phyloP scores from a whole-genome alignment of 2,797 vertebrate genomes.

The Rallus crepitans region DNA sequence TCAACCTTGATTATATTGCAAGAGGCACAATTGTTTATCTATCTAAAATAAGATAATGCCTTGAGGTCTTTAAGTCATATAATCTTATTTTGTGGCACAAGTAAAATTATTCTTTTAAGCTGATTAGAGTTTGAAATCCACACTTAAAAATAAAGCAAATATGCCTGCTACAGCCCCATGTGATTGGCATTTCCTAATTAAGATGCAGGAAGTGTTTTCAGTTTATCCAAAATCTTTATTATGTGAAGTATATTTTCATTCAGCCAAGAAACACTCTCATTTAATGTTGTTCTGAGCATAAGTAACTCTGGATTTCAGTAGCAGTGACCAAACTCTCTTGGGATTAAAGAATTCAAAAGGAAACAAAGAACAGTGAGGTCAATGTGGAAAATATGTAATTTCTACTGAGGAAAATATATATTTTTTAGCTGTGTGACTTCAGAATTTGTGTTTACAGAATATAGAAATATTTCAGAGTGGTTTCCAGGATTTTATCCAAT shows the following conservation, averaged over 20 bases:
- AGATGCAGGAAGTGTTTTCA: not conserved
- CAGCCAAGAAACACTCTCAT: not conserved
- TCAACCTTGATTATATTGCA: not conserved
- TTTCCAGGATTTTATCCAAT: not conserved
- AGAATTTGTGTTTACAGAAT: not conserved
- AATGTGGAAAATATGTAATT: not conserved
- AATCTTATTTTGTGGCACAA: not conserved
- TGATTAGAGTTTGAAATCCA: not conserved
- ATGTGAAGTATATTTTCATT: not conserved
- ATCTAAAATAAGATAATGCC: not conserved
- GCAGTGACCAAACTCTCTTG: not conserved
- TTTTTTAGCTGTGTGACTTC: not conserved
- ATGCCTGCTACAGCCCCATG: not conserved
- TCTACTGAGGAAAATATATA: not conserved
- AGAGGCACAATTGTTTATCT: not conserved
- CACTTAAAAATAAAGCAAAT: not conserved
- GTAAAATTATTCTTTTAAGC: not conserved
- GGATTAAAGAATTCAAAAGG: not conserved
- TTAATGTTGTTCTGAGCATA: not conserved
- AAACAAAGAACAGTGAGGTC: not conserved
- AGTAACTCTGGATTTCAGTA: not conserved
- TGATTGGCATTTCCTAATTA: not conserved
- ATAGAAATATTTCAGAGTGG: not conserved
- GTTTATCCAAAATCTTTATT: not conserved
- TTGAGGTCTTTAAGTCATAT: not conserved